phyloP scores from a whole-genome alignment of 2,888 invertebrate species.

The Pyrocoelia pectoralis region DNA sequence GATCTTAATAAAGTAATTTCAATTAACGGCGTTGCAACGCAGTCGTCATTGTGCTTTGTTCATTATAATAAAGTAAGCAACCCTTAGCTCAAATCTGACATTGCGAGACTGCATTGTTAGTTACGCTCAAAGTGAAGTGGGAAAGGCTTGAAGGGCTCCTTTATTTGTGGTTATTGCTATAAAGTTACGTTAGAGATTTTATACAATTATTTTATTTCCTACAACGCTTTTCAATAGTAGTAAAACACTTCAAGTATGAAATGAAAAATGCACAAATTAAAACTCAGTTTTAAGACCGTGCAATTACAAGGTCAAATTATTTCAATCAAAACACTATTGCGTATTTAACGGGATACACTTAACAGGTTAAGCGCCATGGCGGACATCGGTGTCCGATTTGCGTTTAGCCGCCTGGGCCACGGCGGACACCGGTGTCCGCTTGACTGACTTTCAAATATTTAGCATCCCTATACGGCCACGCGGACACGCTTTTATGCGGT shows the following conservation, averaged over 20 bases:
- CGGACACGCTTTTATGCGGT: too few species aligned
- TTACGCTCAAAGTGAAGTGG: conserved; percentile 27
- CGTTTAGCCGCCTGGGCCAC: too few species aligned
- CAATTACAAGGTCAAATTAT: too few species aligned
- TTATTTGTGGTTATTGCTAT: neutral
- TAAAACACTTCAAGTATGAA: neutral
- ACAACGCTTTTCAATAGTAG: neutral
- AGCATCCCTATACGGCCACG: too few species aligned
- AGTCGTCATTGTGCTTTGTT: conserved; percentile 44
- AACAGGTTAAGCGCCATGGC: too few species aligned
- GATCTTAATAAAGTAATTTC: conserved; percentile 48
- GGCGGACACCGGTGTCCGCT: too few species aligned
- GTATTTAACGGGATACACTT: too few species aligned
- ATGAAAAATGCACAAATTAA: too few species aligned
- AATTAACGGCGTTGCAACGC: conserved; percentile 47
- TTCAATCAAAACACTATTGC: too few species aligned
- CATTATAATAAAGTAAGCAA: conserved; percentile 46
- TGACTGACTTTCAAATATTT: too few species aligned
- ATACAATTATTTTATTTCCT: neutral
- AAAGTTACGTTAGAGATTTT: neutral
- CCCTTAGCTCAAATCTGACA: conserved; percentile 45
- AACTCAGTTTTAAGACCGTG: too few species aligned
- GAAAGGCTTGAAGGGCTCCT: neutral
- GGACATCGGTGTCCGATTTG: too few species aligned
- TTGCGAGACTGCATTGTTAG: conserved; percentile 39